Base-by-base conservation (phyloP, 1,140 invertebrate species). In the Cydia strobilella region DNA sequence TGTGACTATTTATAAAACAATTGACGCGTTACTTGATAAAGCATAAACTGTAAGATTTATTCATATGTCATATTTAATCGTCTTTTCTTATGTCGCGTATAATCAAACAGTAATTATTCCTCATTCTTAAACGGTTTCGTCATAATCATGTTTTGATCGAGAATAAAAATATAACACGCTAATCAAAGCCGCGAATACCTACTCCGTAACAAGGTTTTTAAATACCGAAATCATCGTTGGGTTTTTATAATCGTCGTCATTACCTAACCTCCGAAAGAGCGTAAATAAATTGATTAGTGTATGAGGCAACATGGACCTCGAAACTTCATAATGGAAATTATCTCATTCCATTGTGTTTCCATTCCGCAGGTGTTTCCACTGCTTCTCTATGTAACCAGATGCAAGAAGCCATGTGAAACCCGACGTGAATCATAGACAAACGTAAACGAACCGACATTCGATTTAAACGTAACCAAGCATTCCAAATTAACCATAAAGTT, bases 401-500 rank as follows among this genome's bases (percentile, higher is more conserved):
- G 90, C 76, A 83, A 77, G 84, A 84, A 81, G 81, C 79, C 75
- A 81, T 80, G 84, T 89, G 84, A 88, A 86, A 81, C 75, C 84
- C 75, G 79, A 78, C 76, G 81, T 86, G 83, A 86, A 72, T 86
- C 80, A 85, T 76, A 77, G 74, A 62, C 77, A 72, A 76, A 75
- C 72, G 71, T 75, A 83, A 75, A 72, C 79, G 83, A 85, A 86
- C 79, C 82, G 81, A 81, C 82, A 82, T 77, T 74, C 45, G 25
- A 75, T 15, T 15, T 48, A 48, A 75, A 75, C 20, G 82, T 84
- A 84, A 86, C 78, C 77, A 80, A 86, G 77, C 81, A 84, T 87
- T 89, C 84, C 83, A 87, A 85, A 85, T 84, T 90, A 89, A 90
- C 85, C 80, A 78, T 80, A 83, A 81, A 80, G 85, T 91, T 91